phyloP scores from a whole-genome alignment of 2,888 invertebrate species.

The Metallyticus violacea region DNA sequence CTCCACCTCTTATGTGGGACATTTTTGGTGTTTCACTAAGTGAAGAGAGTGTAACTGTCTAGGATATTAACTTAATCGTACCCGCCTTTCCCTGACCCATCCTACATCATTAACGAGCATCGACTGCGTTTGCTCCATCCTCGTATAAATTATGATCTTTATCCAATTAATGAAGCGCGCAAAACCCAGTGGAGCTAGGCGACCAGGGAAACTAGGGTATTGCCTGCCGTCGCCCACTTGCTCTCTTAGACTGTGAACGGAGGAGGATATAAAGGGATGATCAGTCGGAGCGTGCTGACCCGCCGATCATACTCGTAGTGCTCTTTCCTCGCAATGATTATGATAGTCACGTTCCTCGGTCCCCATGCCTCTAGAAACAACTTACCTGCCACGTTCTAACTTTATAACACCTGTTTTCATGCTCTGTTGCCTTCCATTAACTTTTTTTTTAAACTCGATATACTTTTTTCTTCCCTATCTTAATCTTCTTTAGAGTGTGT shows the following conservation, averaged over 20 bases:
- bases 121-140: background rate
- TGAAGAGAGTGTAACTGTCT: background rate
- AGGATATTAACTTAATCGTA: background rate
- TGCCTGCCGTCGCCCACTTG: background rate
- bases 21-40: background rate
- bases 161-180: background rate
- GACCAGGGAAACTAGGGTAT: too few species aligned
- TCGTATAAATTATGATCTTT: background rate
- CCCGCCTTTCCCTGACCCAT: background rate
- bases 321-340: background rate
- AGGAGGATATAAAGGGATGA: too few species aligned
- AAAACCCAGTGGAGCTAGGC: too few species aligned
- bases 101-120: background rate
- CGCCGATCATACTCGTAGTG: background rate
- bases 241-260: background rate
- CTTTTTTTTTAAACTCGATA: conserved; percentile 11
- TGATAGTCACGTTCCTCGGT: background rate
- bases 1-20: background rate
- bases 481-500: background rate
- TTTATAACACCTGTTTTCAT: conserved; percentile 18
- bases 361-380: background rate
- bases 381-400: conserved; percentile 4
- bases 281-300: background rate
- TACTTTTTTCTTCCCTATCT: background rate
- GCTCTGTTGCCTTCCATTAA: background rate